Conservation (phyloP, 2,113 vertebrate genomes). For the Dipodomys merriami region DNA sequence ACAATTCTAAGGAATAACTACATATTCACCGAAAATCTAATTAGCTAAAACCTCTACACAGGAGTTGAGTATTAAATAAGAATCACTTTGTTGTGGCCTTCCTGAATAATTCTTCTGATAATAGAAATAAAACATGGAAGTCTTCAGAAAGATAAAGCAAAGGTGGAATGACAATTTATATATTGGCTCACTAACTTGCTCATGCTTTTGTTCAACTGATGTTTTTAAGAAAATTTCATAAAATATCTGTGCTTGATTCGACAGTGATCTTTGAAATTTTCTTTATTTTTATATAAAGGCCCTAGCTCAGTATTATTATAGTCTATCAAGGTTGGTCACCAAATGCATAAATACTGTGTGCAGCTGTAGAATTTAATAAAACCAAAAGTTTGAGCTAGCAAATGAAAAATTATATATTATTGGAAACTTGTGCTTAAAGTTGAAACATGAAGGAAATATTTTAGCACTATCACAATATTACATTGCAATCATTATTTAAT, state of each 20-base stretch:
- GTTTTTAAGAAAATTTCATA: slow-evolving; percentile 47
- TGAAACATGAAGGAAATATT: slow-evolving; percentile 91
- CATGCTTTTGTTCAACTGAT: slow-evolving; percentile 41
- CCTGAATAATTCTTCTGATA: slow-evolving; percentile 39
- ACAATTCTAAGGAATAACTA: background rate
- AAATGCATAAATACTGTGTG: slow-evolving; percentile 90
- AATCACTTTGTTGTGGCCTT: background rate
- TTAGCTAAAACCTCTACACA: slow-evolving; percentile 11
- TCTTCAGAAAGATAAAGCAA: slow-evolving; percentile 10
- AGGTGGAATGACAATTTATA: slow-evolving; percentile 25
- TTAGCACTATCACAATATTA: slow-evolving; percentile 92
- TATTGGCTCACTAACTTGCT: background rate
- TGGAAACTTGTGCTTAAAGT: slow-evolving; percentile 91
- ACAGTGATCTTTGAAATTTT: slow-evolving; percentile 80
- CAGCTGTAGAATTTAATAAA: slow-evolving; percentile 93
- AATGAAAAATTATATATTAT: slow-evolving; percentile 88
- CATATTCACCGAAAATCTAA: background rate
- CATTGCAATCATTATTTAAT: slow-evolving; percentile 91
- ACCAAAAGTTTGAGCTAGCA: slow-evolving; percentile 87
- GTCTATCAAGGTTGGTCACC: slow-evolving; percentile 88
- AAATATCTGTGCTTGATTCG: slow-evolving; percentile 49
- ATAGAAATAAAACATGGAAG: slow-evolving; percentile 34
- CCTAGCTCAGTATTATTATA: slow-evolving; percentile 86
- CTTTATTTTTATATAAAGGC: slow-evolving; percentile 82
- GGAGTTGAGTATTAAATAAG: background rate